These are phyloP conservation scores for Distichodus sexfasciatus DNA, from an alignment of 2,797 vertebrate species.

Conservation along the genomic window DNA sequence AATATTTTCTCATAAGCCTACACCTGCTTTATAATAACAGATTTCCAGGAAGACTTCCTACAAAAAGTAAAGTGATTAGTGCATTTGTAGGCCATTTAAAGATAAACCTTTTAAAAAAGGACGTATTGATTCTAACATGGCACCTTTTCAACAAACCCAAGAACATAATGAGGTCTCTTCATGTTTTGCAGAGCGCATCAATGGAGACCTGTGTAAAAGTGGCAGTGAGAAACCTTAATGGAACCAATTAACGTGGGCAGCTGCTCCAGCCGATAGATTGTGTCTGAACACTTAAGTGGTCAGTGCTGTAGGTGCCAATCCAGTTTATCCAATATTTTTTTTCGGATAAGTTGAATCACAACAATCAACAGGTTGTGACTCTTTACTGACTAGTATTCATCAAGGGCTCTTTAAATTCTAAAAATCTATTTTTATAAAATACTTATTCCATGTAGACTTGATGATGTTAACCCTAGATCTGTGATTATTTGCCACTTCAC, in stretches of 20 bases:
- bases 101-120: not conserved
- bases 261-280: conserved; percentile 13
- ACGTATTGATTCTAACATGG: not conserved
- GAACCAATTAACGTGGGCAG: conserved; percentile 20
- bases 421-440: not conserved
- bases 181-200: not conserved
- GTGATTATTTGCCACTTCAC: no score
- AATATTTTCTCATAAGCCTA: not conserved
- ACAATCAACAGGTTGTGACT: not conserved
- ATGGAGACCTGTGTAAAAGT: conserved; percentile 5
- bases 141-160: not conserved
- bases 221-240: not conserved
- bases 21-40: not conserved
- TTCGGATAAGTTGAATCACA: not conserved
- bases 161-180: not conserved
- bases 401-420: not conserved
- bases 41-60: not conserved
- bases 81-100: not conserved
- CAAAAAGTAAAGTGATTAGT: not conserved
- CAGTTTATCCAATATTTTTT: not conserved
- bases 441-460: no score
- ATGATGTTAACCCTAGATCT: no score
- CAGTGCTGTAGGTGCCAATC: conserved; percentile 3
- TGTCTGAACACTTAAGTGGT: not conserved
- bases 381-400: not conserved